Evolutionary conservation across 2,888 invertebrate genomes (phyloP), one percentile per base, ranked within the genome.

Genomic region (Liopterus haemorrhoidalis): DNA sequence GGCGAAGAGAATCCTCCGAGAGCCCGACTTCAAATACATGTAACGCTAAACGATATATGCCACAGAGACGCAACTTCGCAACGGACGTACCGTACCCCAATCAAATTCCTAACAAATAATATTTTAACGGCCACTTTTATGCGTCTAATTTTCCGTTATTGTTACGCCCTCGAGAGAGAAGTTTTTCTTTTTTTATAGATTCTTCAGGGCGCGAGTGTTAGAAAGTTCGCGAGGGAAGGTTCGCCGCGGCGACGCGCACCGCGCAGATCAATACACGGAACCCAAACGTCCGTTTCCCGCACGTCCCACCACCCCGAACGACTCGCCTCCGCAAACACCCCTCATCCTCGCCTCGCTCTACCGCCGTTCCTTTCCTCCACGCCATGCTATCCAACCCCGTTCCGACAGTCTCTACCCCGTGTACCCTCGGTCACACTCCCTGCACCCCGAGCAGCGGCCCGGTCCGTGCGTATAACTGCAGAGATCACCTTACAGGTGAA

Each of bases 201-300:
- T 42, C 42, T 38, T 44, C 30, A 24, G 31, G 28, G 28, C 24
- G 33, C 24, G 14, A 22, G 15, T 9, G 38, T 39, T 21, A 21
- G 36, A 36, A 36, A 36, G 36, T 20, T 19, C 11, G 12, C 21
- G 36, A 22, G 11, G 24, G 36, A 9, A 36, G 21, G 36, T 21
- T 12, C 20, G n/a, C n/a, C 16, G 18, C 33, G 18, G 14, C n/a
- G n/a, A n/a, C 16, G 3, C 22, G 44, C 24, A 18, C 15, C 22
- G 44, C 44, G 44, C 44, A 44, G 44, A 44, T 44, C 44, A 44
- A 44, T 44, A 44, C 44, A 14, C 40, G 21, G 14, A 36, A 22
- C 36, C 36, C 33, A 18, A 33, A 33, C 33, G 33, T 15, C 19
- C 18, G 33, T 8, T 9, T n/a, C 33, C 9, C 33, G 4, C 33